Evolutionary conservation across 2,797 vertebrate genomes (phyloP), one percentile per base, ranked within the genome.

Genomic region (Leptatherina wallacei): DNA sequence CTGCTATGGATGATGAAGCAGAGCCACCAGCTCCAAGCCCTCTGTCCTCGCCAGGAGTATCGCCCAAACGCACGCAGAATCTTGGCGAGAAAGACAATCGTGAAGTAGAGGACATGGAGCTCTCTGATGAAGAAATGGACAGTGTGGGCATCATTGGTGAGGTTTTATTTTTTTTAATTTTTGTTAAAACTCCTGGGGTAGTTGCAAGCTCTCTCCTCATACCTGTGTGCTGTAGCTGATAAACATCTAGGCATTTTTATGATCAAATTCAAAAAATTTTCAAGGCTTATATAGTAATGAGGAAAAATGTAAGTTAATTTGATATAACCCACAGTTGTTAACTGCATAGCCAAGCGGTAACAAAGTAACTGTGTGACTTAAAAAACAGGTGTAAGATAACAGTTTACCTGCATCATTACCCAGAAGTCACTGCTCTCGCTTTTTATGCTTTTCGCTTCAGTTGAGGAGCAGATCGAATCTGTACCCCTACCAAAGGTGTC

Each of bases 101-200:
- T 0, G 96, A 97, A 0, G 96, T 98, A 57, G 97, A 99, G 44
- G 98, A 99, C 91, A 99, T 99, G 98, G 98, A 99, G 20, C 95
- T 99, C 0, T 99, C 98, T 0, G 98, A 99, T 0, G 96, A 98
- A 22, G 98, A 98, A 10, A 76, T 89, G 0, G 93, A 91, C 47
- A 68, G 85, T 6, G 67, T 77, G 2, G 75, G 81, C 69, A 99
- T 99, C 47, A 99, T 99, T 6, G 96, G 98, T 99, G 90, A 86
- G 40, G 3, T 32, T 32, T 32, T 32, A 6, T 32, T 32, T 32
- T 32, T 32, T 2, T 42, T 40, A 4, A 14, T 42, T 42, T 0
- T 42, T 18, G 35, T 12, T 16, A 42, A 42, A 14, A 4, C 1
- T 14, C 13, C 16, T 16, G 40, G 40, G 16, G 16, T 42, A 18